Evolutionary conservation across 1,140 invertebrate species (phyloP).

Genomic region (Pseudomyrmex cubaensis): DNA sequence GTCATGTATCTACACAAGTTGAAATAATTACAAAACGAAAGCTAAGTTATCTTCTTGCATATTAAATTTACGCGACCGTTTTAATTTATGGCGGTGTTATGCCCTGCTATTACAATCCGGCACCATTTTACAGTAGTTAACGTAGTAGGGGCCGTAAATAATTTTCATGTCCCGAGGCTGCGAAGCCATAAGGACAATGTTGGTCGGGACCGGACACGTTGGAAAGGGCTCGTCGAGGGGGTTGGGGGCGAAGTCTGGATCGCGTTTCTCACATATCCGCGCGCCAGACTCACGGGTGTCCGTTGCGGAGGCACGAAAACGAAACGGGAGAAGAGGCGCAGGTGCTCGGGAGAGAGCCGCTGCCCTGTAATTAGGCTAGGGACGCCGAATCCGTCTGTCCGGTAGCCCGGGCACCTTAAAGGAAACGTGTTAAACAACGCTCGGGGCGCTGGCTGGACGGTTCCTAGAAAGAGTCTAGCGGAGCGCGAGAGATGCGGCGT

Average conservation of each 20-base stretch:
- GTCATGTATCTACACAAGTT: no score
- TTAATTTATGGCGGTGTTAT: background rate
- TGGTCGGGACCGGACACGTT: background rate
- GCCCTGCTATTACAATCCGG: constrained; percentile 6
- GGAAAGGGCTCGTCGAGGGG: background rate
- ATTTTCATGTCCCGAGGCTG: constrained; percentile 26
- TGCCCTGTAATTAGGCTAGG: constrained; percentile 77
- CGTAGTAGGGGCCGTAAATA: constrained; percentile 35
- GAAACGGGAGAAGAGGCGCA: constrained; percentile 70
- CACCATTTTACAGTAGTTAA: constrained; percentile 45
- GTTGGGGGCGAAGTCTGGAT: constrained; percentile 10
- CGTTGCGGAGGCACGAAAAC: constrained; percentile 70
- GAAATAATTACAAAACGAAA: background rate
- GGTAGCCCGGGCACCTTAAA: constrained; percentile 69
- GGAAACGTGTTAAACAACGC: constrained; percentile 68
- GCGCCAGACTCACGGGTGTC: constrained; percentile 54
- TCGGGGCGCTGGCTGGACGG: constrained; percentile 24
- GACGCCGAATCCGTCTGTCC: constrained; percentile 72
- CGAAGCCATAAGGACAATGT: constrained; percentile 26
- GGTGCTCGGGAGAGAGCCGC: constrained; percentile 61
- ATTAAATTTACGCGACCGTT: background rate
- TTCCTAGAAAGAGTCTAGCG: constrained; percentile 52
- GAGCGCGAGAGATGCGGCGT: background rate
- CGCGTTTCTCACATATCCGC: constrained; percentile 54
- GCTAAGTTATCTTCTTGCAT: background rate